Evolutionary conservation across 2,113 vertebrate genomes (phyloP).

Genomic region (Toxotes chatareus): DNA sequence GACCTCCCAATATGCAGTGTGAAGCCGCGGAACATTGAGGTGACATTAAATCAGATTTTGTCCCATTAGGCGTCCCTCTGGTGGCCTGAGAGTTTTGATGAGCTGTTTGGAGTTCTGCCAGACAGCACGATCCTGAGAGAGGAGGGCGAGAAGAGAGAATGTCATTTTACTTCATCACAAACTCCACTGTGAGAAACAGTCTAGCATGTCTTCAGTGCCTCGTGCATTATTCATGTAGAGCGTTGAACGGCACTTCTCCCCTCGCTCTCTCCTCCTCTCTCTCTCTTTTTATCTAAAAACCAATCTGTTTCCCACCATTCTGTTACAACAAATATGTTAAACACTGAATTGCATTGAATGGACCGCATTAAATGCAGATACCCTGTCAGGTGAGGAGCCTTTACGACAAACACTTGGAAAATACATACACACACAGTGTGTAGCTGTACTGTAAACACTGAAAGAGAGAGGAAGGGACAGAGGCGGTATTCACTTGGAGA

Average conservation of each 20-base stretch:
- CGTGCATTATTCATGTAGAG: conserved; percentile 68
- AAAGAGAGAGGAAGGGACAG: conserved; percentile 23
- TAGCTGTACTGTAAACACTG: neutral
- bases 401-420: neutral
- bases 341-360: conserved; percentile 14
- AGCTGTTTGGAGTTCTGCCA: conserved; percentile 65
- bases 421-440: neutral
- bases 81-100: conserved; percentile 54
- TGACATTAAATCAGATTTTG: conserved; percentile 66
- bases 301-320: conserved; percentile 30
- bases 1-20: conserved; percentile 32
- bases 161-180: conserved; percentile 65
- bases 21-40: conserved; percentile 50
- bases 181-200: conserved; percentile 60
- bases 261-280: conserved; percentile 6
- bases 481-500: conserved; percentile 48
- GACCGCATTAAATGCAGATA: conserved; percentile 33
- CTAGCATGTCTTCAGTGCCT: conserved; percentile 43
- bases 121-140: conserved; percentile 53
- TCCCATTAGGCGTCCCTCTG: conserved; percentile 52
- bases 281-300: conserved; percentile 35
- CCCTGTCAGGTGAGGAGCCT: neutral
- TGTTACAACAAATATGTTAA: conserved; percentile 18
- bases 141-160: conserved; percentile 45
- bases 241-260: conserved; percentile 27